Base-by-base conservation (phyloP, 2,797 vertebrate genomes). In the Tinamus major region DNA sequence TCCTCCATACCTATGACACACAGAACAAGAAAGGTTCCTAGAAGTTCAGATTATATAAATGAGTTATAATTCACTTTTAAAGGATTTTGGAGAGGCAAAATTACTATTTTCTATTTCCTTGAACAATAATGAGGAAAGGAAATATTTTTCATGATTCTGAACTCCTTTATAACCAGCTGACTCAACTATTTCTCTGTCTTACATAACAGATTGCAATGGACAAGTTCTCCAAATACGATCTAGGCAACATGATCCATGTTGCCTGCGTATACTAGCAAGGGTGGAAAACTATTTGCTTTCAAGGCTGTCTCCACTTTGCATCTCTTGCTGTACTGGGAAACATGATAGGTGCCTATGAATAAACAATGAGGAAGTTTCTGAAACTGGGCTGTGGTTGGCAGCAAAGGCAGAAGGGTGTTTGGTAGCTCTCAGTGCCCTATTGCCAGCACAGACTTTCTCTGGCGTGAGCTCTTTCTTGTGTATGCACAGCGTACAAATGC, bases 271-370 rank as follows among this genome's bases (percentile, higher is more conserved):
- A 64, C 20, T 8, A 58, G 44, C 84, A 79, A 89, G 62, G 41
- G 59, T 5, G 53, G 88, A 95, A 85, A 96, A 93, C 74, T 96
- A 93, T 94, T 90, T 87, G 85, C 68, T 72, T 80, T 68, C 48
- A 67, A 85, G 49, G 48, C 67, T 42, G 18, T 58, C 49, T 86
- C 58, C 33, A 58, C 70, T 89, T 79, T 37, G 78, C 10, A 2
- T 61, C 76, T 70, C 67, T 74, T 80, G n/a, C 29, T 56, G 39
- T 37, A 48, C 77, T 87, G 62, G 87, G 70, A 81, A 92, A 81
- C 44, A 55, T 5, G 76, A 62, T 24, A n/a, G 46, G 78, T 86
- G 87, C 48, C 61, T 67, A 27, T 64, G 79, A 93, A 92, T 87
- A 79, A 86, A 79, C 26, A 91, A 79, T 4, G 18, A 78, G 27